phyloP scores from a whole-genome alignment of 2,797 vertebrate species.

The Spea hammondii region DNA sequence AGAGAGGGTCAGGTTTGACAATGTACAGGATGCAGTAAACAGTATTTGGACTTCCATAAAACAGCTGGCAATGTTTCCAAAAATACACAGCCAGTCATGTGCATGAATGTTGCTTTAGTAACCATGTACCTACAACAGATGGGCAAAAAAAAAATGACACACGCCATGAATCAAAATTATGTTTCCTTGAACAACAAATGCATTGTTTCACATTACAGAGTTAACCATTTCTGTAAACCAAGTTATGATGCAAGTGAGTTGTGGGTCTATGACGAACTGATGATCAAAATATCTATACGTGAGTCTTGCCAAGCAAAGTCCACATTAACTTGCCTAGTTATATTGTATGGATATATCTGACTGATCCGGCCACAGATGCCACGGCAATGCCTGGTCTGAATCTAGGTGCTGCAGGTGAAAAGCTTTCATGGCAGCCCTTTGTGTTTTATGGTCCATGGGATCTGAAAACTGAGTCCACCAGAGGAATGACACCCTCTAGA shows the following conservation, averaged over 20 bases:
- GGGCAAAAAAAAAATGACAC: slow-evolving; percentile 14
- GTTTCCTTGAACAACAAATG: slow-evolving; percentile 19
- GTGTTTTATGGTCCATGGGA: too few species aligned
- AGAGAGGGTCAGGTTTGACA: background rate
- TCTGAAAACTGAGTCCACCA: too few species aligned
- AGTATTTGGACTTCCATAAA: background rate
- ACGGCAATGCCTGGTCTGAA: too few species aligned
- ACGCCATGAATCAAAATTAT: slow-evolving; percentile 38
- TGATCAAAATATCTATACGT: background rate
- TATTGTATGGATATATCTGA: too few species aligned
- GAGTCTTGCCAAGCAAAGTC: background rate
- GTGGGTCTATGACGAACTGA: background rate
- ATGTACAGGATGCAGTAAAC: slow-evolving; percentile 2
- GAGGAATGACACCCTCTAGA: too few species aligned
- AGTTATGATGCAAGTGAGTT: background rate
- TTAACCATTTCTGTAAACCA: background rate
- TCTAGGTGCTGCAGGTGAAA: too few species aligned
- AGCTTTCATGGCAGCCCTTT: too few species aligned
- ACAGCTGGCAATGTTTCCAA: slow-evolving; percentile 27
- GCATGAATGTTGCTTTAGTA: slow-evolving; percentile 26
- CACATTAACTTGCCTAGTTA: too few species aligned
- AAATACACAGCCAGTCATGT: slow-evolving; percentile 29
- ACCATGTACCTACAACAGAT: slow-evolving; percentile 29
- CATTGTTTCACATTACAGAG: background rate
- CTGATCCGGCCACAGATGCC: too few species aligned